Evolutionary conservation across 2,113 vertebrate species (phyloP), one percentile per base, ranked within the genome.

Genomic region (Regulus satrapa): DNA sequence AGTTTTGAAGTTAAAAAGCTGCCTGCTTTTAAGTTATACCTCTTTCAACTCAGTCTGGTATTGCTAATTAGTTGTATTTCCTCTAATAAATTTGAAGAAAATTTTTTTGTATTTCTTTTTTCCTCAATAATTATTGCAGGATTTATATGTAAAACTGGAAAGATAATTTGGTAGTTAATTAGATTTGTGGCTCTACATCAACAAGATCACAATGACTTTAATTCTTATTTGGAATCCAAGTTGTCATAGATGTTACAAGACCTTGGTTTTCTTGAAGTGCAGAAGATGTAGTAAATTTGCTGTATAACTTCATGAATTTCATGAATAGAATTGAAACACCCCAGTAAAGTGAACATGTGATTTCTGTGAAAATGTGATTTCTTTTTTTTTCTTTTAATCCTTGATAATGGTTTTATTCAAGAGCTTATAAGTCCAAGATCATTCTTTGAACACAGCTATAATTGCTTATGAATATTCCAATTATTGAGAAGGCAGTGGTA

Each of bases 401-500:
- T 72, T 89, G 19, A 28, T 72, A 89, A 72, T 79, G 59, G 14
- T 75, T 85, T 94, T 92, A 72, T 81, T 89, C 40, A 87, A 45
- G 69, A 94, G 38, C 29, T 91, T 71, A n/a, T n/a, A 40, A 84
- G 77, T 92, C 81, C 63, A 89, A 79, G 71, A 92, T 85, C 36
- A 43, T 80, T 95, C 48, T 85, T 85, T 92, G 81, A 93, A 88
- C 71, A 58, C 38, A 76, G 23, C 41, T 82, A 19, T 94, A 92
- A 94, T 94, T 96, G 78, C 94, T 93, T 95, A 93, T 96, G 87
- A 93, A 93, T 92, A 91, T 95, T 96, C 81, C 41, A 75, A 8
- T 91, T 95, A 79, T 45, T 68, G n/a, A 90, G 55, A 93, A 89
- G 55, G 46, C 67, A 85, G 41, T 75, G 66, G 31, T 85, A 87